Percentiles rank a stretch among this genome's conserved stretches.
Conservation (phyloP, 2,888 invertebrate species). For the Apotomis betuletana region DNA sequence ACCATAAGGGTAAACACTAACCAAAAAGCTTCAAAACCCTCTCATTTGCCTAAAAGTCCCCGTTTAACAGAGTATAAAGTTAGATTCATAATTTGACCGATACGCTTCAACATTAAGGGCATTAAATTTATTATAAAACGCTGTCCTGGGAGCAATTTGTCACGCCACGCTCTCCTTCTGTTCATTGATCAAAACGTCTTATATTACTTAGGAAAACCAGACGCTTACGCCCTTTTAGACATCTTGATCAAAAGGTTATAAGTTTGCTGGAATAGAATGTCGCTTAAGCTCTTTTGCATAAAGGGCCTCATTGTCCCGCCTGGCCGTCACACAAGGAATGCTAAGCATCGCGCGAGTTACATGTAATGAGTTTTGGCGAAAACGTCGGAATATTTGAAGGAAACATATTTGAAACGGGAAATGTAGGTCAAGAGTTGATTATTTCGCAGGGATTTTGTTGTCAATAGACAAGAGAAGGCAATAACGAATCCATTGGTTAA, state of each 20-base stretch:
- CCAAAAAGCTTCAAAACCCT: conserved; percentile 13
- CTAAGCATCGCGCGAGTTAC: conserved; percentile 16
- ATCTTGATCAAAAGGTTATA: background rate
- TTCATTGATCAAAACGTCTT: background rate
- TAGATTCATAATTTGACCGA: conserved; percentile 3
- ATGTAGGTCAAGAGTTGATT: conserved; percentile 23
- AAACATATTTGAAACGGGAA: background rate
- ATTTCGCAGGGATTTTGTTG: no score
- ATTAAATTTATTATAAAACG: conserved; percentile 33
- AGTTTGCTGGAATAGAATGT: background rate
- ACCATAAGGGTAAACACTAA: background rate
- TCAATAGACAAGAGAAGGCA: no score
- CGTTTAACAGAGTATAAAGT: background rate
- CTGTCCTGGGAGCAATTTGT: conserved; percentile 33
- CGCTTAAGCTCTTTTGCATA: background rate
- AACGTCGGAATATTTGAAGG: conserved; percentile 2
- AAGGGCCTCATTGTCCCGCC: background rate
- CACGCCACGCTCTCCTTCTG: background rate
- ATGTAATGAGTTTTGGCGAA: conserved; percentile 30
- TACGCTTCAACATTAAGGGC: conserved; percentile 14
- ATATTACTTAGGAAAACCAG: background rate
- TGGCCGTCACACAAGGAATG: conserved; percentile 16
- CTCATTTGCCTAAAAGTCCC: background rate
- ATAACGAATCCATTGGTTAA: no score
- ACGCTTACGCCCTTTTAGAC: background rate